These are phyloP conservation scores for Epinotia bilunana DNA, from an alignment of 2,888 invertebrate genomes.

Conservation along the genomic window DNA sequence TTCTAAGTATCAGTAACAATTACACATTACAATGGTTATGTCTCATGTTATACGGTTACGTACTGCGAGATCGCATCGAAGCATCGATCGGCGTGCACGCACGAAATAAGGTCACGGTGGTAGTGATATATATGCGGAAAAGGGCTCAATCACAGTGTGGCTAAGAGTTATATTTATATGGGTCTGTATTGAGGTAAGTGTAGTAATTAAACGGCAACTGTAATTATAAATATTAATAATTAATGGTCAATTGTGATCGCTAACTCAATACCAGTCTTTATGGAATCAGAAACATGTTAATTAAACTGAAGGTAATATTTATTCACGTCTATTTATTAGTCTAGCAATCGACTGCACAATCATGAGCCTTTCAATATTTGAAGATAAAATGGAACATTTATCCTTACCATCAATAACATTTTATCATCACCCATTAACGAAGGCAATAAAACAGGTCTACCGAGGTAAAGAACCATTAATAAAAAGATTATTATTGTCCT, in stretches of 20 bases:
- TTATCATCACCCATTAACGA: constrained; percentile 43
- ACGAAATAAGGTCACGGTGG: constrained; percentile 36
- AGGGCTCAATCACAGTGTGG: constrained; percentile 6
- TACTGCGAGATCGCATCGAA: constrained; percentile 23
- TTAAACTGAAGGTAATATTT: background rate
- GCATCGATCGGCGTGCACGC: constrained; percentile 32
- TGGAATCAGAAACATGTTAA: background rate
- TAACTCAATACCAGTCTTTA: background rate
- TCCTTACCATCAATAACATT: constrained; percentile 39
- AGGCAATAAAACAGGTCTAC: constrained; percentile 43
- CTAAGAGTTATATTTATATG: background rate
- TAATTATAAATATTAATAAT: background rate
- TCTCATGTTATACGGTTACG: constrained; percentile 24
- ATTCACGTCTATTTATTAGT: background rate
- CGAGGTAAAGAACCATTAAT: constrained; percentile 41
- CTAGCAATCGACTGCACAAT: constrained; percentile 9
- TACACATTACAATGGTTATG: constrained; percentile 18
- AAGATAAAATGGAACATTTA: constrained; percentile 35
- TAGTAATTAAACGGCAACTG: background rate
- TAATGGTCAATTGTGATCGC: background rate
- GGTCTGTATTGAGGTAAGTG: constrained; percentile 16
- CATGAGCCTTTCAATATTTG: constrained; percentile 27
- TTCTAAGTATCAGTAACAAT: constrained; percentile 1
- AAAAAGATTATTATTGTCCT: constrained; percentile 44
- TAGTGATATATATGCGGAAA: constrained; percentile 5